These are phyloP conservation scores for Drosophila neocordata DNA, from an alignment of 1,140 invertebrate species.

Conservation along the genomic window DNA sequence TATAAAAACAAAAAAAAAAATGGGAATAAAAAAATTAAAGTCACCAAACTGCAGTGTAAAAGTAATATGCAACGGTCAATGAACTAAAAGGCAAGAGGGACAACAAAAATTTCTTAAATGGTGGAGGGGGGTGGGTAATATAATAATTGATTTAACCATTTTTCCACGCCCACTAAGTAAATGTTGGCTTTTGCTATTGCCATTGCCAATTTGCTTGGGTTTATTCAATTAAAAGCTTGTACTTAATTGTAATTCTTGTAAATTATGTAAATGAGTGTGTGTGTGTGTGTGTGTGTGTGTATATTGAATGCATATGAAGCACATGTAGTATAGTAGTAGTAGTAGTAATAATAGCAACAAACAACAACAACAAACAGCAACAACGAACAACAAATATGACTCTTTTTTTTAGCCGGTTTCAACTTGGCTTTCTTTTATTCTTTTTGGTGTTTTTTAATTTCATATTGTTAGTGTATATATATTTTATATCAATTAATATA, in stretches of 20 bases:
- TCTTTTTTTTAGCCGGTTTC: no score
- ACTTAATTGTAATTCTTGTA: background rate
- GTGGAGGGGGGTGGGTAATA: no score
- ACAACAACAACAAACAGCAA: constrained; percentile 18
- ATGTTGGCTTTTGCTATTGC: no score
- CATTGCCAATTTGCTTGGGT: no score
- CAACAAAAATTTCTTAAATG: no score
- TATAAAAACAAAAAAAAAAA: constrained; percentile 27
- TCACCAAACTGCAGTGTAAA: constrained; percentile 58
- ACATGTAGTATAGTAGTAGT: background rate
- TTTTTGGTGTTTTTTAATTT: background rate
- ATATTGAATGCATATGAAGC: no score
- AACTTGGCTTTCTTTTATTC: no score
- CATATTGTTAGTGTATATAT: background rate
- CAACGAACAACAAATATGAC: background rate
- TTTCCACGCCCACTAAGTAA: no score
- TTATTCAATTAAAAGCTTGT: background rate
- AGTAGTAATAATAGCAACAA: constrained; percentile 37
- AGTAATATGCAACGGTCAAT: constrained; percentile 62
- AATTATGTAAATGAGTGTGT: constrained; percentile 1
- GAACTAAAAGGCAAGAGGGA: constrained; percentile 47
- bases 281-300: background rate
- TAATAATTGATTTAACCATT: no score
- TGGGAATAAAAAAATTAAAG: constrained; percentile 58
- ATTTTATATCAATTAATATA: no score